Evolutionary conservation across 2,113 vertebrate genomes (phyloP), one percentile per base, ranked within the genome.

Genomic region (Phalacrocorax brasilianus): DNA sequence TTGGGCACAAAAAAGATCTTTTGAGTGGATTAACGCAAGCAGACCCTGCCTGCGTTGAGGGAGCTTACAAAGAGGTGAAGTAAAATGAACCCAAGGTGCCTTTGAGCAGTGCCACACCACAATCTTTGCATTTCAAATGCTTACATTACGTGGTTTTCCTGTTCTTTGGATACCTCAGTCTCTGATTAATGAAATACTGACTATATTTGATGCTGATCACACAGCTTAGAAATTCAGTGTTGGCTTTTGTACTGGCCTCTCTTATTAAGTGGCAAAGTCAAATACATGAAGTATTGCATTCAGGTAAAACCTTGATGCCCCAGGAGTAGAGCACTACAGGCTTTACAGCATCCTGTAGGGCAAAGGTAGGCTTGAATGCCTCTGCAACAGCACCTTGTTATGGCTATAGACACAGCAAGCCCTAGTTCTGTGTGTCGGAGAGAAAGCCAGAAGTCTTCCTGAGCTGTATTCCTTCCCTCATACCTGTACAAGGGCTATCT

Each of bases 351-450:
- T 12, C 28, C 33, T n/a, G 14, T 12, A 35, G 30, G 5, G 50
- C 50, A 35, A 15, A 74, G 14, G 14, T 26, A 19, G 44, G 11
- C 33, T 58, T 85, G 81, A 0, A 0, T 28, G 35, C 8, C 28
- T 35, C 42, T 67, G 42, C 44, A 21, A 19, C 19, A 45, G 32
- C 32, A 7, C 19, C 0, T 0, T 14, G 24, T 11, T 59, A 32
- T 0, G 0, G 38, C 38, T 50, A 9, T 1, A 32, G 40, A 22
- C 40, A 59, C 28, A 63, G 32, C 32, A 30, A 49, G 28, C 14
- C 44, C 49, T 24, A 24, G 71, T n/a, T 62, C 61, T 3, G 0
- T 9, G 16, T 12, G 18, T 11, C 8, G 5, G 5, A 75, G 22
- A 47, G 52, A 55, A 58, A 75, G 28, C 3, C 59, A 35, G n/a